Percentiles rank a stretch among this genome's conserved stretches.
Evolutionary conservation across 2,113 vertebrate species (phyloP).

Genomic region (Aramus guarauna): DNA sequence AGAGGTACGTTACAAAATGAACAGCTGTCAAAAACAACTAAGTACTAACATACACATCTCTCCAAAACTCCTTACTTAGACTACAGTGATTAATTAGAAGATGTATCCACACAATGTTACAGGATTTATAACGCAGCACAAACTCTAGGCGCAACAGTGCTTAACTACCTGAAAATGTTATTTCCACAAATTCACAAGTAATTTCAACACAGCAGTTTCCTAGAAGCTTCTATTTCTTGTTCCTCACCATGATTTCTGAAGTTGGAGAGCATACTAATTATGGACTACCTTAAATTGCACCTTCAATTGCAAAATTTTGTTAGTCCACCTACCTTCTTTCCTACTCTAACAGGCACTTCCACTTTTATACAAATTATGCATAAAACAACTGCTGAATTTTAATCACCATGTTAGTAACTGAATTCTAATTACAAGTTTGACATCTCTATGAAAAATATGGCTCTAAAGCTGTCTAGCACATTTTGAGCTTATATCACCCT

Average conservation of each 20-base stretch:
- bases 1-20: neutral
- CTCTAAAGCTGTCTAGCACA: neutral
- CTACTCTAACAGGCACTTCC: neutral
- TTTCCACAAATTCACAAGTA: neutral
- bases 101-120: neutral
- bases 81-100: neutral
- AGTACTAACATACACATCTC: neutral
- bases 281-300: neutral
- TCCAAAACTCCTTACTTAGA: neutral
- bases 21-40: neutral
- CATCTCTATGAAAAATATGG: neutral
- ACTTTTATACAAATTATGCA: neutral
- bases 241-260: neutral
- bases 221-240: neutral
- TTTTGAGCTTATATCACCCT: neutral
- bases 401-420: neutral
- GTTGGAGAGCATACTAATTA: neutral
- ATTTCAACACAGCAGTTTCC: neutral
- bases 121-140: neutral
- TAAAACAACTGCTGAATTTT: slow-evolving; percentile 25
- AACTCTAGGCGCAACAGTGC: neutral
- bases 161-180: neutral
- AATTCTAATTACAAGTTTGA: neutral
- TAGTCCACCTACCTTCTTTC: neutral
- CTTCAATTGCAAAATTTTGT: neutral